Evolutionary conservation across 2,113 vertebrate genomes (phyloP).

Genomic region (Saccopteryx leptura): DNA sequence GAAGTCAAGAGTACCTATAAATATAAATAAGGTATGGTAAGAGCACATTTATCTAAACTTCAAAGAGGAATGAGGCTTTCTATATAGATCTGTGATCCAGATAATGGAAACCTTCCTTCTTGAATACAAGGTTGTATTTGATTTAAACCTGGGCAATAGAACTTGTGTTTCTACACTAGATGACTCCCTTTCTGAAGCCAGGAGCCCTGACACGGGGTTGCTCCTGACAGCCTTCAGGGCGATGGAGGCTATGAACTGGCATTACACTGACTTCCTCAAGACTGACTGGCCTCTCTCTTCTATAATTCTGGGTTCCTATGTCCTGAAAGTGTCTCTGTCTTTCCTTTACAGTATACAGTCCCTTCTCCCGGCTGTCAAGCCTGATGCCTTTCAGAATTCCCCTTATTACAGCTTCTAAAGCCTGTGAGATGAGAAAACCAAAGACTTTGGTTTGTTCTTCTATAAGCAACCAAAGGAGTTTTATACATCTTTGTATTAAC

Average conservation of each 20-base stretch:
- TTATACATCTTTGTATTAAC: not conserved
- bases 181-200: not conserved
- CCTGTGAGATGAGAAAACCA: slow-evolving; percentile 34
- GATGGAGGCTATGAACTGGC: not conserved
- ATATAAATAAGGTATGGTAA: not conserved
- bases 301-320: not conserved
- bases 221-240: not conserved
- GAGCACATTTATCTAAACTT: not conserved
- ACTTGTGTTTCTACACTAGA: not conserved
- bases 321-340: not conserved
- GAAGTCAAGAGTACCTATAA: not conserved
- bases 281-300: not conserved
- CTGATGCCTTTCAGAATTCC: not conserved
- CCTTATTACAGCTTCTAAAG: not conserved
- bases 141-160: slow-evolving; percentile 19
- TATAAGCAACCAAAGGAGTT: not conserved
- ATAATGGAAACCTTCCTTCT: not conserved
- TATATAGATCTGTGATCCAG: not conserved
- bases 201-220: not conserved
- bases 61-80: not conserved
- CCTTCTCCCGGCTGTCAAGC: not conserved
- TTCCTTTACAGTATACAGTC: not conserved
- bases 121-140: not conserved
- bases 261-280: not conserved
- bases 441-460: not conserved